phyloP scores from a whole-genome alignment of 2,797 vertebrate species.

The Myripristis murdjan region DNA sequence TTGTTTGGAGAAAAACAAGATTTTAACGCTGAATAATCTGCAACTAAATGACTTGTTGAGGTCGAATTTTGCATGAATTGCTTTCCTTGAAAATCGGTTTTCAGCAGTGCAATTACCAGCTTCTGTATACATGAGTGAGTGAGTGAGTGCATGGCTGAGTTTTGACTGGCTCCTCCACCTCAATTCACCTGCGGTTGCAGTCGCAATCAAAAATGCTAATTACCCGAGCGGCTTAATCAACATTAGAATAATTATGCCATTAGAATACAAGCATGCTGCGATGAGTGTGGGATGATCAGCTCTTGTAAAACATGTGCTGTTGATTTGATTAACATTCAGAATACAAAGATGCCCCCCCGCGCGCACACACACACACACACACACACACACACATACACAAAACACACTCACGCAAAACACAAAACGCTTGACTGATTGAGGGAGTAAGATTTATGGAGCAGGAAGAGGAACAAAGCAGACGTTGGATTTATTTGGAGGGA shows the following conservation, averaged over 20 bases:
- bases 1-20: too few relatives aligned
- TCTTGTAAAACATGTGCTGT: slow-evolving; percentile 78
- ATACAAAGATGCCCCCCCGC: slow-evolving; percentile 65
- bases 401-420: too few relatives aligned
- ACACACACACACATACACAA: too few relatives aligned
- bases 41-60: too few relatives aligned
- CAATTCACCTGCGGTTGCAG: slow-evolving; percentile 73
- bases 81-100: neutral
- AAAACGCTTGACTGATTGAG: slow-evolving; percentile 70
- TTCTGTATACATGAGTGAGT: slow-evolving; percentile 2
- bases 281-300: slow-evolving; percentile 74
- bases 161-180: slow-evolving; percentile 32
- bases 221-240: slow-evolving; percentile 81
- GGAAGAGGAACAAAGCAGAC: slow-evolving; percentile 15
- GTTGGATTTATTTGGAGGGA: slow-evolving; percentile 12
- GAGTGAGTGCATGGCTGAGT: slow-evolving; percentile 25
- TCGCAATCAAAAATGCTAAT: slow-evolving; percentile 83
- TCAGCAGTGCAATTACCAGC: neutral
- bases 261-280: slow-evolving; percentile 73
- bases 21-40: too few relatives aligned
- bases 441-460: slow-evolving; percentile 13
- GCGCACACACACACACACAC: slow-evolving; percentile 54
- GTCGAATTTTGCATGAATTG: neutral
- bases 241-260: slow-evolving; percentile 82
- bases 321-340: slow-evolving; percentile 76